Percentiles rank a stretch among this genome's conserved stretches.
phyloP scores from a whole-genome alignment of 2,797 vertebrate species.

The Phataginus tetradactyla region DNA sequence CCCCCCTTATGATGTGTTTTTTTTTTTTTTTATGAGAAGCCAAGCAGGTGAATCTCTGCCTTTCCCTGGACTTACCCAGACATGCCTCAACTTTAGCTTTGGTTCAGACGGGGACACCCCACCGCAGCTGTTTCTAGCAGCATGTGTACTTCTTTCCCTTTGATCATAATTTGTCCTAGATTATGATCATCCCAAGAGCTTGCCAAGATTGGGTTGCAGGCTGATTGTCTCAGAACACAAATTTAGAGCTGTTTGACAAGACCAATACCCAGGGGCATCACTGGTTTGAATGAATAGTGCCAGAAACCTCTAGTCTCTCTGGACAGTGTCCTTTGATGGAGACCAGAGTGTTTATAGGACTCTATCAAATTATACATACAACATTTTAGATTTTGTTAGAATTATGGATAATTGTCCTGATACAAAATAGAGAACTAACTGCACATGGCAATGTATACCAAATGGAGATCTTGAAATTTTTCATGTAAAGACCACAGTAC shows the following conservation, averaged over 20 bases:
- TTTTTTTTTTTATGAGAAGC: background rate
- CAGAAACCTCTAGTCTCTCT: constrained; percentile 17
- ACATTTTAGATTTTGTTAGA: background rate
- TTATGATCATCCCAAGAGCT: background rate
- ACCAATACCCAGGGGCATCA: background rate
- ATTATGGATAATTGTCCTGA: background rate
- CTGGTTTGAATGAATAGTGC: background rate
- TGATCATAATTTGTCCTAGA: constrained; percentile 29
- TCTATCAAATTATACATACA: background rate
- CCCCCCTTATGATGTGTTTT: background rate
- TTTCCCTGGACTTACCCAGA: constrained; percentile 12
- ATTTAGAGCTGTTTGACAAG: background rate
- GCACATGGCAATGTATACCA: background rate
- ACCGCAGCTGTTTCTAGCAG: constrained; percentile 2
- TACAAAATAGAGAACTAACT: background rate
- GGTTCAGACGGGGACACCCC: background rate
- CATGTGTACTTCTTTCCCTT: background rate
- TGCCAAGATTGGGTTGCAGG: background rate
- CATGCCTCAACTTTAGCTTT: background rate
- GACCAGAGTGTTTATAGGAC: background rate
- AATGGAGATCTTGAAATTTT: background rate
- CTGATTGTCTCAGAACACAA: constrained; percentile 56
- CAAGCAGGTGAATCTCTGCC: background rate
- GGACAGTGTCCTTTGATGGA: background rate
- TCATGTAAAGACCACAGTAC: background rate